A percentile compares a stretch with the other conserved stretches of the same genome.
These are phyloP conservation scores for Umimayanthus kanabou DNA, from an alignment of 92 coral and sea anemone species.

Conservation along the genomic window DNA sequence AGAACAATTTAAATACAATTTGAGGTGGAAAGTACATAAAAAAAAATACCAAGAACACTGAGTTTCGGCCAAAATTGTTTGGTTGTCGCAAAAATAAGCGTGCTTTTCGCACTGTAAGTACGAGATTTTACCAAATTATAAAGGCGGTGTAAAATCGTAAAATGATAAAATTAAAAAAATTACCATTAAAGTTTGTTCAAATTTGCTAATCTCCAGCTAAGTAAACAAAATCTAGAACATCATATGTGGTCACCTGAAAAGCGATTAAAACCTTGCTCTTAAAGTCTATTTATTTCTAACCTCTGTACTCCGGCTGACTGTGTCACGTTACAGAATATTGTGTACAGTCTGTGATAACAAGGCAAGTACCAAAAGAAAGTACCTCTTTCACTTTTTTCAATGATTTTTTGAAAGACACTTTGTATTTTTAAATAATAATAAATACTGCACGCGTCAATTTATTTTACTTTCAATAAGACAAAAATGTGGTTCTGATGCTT, in stretches of 20 bases:
- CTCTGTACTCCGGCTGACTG: neutral
- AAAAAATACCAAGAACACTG: neutral
- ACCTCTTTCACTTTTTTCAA: neutral
- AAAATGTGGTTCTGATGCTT: neutral
- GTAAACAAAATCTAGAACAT: slow-evolving; percentile 9
- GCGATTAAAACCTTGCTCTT: neutral
- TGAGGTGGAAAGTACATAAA: too few species aligned
- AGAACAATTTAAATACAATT: neutral
- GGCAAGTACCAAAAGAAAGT: neutral
- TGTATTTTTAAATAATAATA: neutral
- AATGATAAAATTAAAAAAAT: too few species aligned
- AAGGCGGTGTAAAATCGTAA: neutral
- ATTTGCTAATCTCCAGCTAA: slow-evolving; percentile 2
- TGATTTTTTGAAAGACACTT: neutral
- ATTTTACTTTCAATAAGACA: neutral
- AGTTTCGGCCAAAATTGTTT: neutral
- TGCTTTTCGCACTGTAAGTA: neutral
- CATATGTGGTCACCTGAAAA: neutral
- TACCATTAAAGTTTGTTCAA: neutral
- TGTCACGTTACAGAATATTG: neutral
- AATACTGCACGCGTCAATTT: neutral
- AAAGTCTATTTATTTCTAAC: neutral
- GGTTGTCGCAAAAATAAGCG: neutral
- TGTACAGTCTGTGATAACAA: neutral
- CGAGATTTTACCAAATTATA: neutral